Evolutionary conservation across 2,113 vertebrate species (phyloP).

Genomic region (Syngnathoides biaculeatus): DNA sequence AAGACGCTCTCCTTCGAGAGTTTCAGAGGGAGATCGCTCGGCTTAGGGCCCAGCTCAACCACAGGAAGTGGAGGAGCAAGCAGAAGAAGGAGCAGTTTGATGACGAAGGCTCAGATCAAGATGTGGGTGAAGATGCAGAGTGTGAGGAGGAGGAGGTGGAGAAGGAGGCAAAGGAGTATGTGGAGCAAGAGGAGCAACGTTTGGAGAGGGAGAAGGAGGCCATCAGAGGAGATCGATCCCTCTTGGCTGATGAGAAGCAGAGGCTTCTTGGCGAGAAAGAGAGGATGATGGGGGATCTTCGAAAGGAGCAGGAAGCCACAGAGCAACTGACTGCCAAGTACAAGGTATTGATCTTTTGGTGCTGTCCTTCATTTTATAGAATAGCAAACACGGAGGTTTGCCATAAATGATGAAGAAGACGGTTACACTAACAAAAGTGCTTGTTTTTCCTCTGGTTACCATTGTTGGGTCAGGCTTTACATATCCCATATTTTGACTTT

Average conservation of each 20-base stretch:
- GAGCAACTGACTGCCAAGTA: constrained; percentile 91
- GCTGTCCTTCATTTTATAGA: neutral
- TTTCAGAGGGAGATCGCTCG: constrained; percentile 92
- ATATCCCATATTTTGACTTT: too few species aligned
- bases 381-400: neutral
- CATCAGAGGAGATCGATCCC: constrained; percentile 87
- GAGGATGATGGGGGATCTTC: constrained; percentile 92
- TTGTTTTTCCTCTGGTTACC: too few species aligned
- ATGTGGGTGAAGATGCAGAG: constrained; percentile 63
- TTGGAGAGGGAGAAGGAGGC: constrained; percentile 91
- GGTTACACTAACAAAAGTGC: too few species aligned
- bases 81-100: constrained; percentile 79
- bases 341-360: constrained; percentile 72
- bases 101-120: constrained; percentile 61
- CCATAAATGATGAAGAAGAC: too few species aligned
- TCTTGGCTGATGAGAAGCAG: constrained; percentile 91
- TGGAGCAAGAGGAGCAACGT: constrained; percentile 88
- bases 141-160: constrained; percentile 65
- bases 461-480: too few species aligned
- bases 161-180: constrained; percentile 82
- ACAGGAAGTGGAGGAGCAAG: constrained; percentile 77
- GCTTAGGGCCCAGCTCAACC: constrained; percentile 91
- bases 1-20: constrained; percentile 90
- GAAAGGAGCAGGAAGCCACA: constrained; percentile 89
- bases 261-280: constrained; percentile 93